Conservation (phyloP, 2,888 invertebrate genomes). For the Folsomia candida region DNA sequence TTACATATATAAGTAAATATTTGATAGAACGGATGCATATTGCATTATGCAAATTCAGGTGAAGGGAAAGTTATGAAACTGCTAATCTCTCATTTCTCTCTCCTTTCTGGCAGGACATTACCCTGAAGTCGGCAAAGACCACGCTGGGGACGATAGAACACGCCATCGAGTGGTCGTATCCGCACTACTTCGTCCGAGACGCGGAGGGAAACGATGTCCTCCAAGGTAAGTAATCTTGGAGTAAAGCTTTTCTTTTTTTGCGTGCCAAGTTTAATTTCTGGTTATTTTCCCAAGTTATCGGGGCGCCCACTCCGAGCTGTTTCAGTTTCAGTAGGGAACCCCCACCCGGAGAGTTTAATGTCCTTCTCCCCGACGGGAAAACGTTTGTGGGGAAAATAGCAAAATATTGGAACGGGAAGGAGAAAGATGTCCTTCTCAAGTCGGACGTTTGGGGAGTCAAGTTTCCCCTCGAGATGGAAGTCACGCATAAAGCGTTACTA, state of each 20-base stretch:
- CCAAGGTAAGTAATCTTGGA: too few species aligned
- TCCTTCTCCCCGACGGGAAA: slow-evolving; percentile 29
- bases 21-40: too few species aligned
- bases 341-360: slow-evolving; percentile 36
- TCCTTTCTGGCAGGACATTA: slow-evolving; percentile 35
- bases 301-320: slow-evolving; percentile 31
- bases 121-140: slow-evolving; percentile 32
- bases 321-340: slow-evolving; percentile 33
- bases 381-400: slow-evolving; percentile 40
- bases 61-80: too few species aligned
- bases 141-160: slow-evolving; percentile 43
- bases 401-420: slow-evolving; percentile 43
- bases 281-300: too few species aligned
- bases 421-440: slow-evolving; percentile 34
- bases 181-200: slow-evolving; percentile 38
- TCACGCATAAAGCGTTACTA: slow-evolving; percentile 37
- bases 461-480: slow-evolving; percentile 40
- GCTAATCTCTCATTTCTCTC: too few species aligned
- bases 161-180: slow-evolving; percentile 37
- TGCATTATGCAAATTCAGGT: too few species aligned
- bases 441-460: slow-evolving; percentile 44
- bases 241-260: too few species aligned
- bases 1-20: too few species aligned
- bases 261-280: too few species aligned
- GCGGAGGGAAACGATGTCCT: slow-evolving; percentile 38